A percentile compares a stretch with the other conserved stretches of the same genome.
phyloP scores from a whole-genome alignment of 1,140 invertebrate genomes.

The Cotesia vestalis region DNA sequence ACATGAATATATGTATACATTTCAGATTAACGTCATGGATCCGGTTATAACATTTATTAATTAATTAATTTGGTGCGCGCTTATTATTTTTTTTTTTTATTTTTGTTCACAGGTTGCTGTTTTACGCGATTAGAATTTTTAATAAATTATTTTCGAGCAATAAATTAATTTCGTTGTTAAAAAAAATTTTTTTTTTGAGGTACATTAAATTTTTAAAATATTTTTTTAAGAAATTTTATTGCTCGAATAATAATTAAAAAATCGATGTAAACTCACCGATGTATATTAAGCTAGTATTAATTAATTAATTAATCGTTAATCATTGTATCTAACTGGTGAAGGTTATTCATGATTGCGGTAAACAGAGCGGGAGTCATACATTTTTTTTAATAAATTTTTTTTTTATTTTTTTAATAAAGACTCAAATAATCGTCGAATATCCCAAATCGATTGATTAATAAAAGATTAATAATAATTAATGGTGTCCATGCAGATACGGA shows the following conservation, averaged over 20 bases:
- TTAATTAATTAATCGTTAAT: slow-evolving; percentile 15
- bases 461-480: slow-evolving; percentile 13
- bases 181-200: too few species aligned
- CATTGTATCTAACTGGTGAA: slow-evolving; percentile 34
- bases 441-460: slow-evolving; percentile 23
- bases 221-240: too few species aligned
- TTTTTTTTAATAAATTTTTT: too few species aligned
- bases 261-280: too few species aligned
- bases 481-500: slow-evolving; percentile 72
- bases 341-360: slow-evolving; percentile 3
- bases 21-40: slow-evolving; percentile 59
- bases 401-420: too few species aligned
- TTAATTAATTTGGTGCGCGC: background rate
- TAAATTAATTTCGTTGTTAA: slow-evolving; percentile 20
- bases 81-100: slow-evolving; percentile 39
- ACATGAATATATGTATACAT: slow-evolving; percentile 56
- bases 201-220: too few species aligned
- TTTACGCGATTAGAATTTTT: slow-evolving; percentile 17
- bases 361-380: background rate
- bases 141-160: slow-evolving; percentile 39
- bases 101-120: slow-evolving; percentile 32
- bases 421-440: background rate
- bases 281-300: slow-evolving; percentile 12
- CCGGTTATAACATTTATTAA: slow-evolving; percentile 7
- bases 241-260: too few species aligned